phyloP scores from a whole-genome alignment of 2,888 invertebrate genomes.

The Plemyria rubiginata region DNA sequence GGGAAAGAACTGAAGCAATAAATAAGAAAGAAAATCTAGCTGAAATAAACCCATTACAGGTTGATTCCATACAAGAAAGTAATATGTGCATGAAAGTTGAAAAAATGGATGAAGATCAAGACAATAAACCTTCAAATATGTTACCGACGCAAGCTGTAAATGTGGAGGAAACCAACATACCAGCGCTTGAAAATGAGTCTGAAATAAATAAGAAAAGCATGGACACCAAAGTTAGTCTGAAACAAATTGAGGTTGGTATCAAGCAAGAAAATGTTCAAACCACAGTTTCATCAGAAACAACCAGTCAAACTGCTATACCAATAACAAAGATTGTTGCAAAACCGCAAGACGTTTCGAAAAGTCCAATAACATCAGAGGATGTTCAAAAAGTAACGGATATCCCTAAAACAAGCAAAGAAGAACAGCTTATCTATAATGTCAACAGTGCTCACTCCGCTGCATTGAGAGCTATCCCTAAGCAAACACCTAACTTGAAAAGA shows the following conservation, averaged over 20 bases:
- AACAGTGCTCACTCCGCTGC: slow-evolving; percentile 1
- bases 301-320: too few relatives aligned
- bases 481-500: neutral
- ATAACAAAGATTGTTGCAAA: neutral
- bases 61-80: neutral
- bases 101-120: neutral
- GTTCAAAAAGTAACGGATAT: neutral
- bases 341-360: slow-evolving; percentile 4
- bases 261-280: slow-evolving; percentile 3
- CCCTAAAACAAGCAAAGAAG: neutral
- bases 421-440: neutral
- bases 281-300: neutral
- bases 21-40: neutral
- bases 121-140: neutral
- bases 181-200: neutral
- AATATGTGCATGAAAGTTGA: neutral
- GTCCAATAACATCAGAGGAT: neutral
- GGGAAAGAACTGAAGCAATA: too few relatives aligned
- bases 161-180: neutral
- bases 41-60: neutral
- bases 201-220: neutral
- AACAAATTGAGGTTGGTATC: neutral
- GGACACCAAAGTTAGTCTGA: neutral
- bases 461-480: neutral
- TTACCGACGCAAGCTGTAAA: neutral